These are phyloP conservation scores for Mythimna ferrago DNA, from an alignment of 2,888 invertebrate genomes.

Conservation along the genomic window DNA sequence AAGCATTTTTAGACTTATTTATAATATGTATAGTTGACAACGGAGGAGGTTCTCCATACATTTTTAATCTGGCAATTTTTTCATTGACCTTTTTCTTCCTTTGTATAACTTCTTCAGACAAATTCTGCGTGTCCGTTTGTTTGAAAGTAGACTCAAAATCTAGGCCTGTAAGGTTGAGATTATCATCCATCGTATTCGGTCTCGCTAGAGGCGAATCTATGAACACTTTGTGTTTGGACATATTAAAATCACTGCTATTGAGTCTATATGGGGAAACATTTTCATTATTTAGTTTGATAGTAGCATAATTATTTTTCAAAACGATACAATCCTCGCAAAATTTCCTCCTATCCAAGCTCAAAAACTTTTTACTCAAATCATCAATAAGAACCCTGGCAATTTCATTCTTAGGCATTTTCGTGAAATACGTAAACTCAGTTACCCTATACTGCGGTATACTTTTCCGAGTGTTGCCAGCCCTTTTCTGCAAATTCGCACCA, in stretches of 20 bases:
- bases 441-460: conserved; percentile 91
- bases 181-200: conserved; percentile 65
- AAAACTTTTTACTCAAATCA: conserved; percentile 79
- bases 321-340: conserved; percentile 78
- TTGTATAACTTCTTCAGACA: conserved; percentile 74
- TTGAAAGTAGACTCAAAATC: conserved; percentile 87
- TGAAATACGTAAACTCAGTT: conserved; percentile 91
- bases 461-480: conserved; percentile 86
- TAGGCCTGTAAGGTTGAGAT: conserved; percentile 81
- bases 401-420: conserved; percentile 90
- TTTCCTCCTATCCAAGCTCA: conserved; percentile 64
- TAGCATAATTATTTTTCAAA: conserved; percentile 77
- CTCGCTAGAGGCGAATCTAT: conserved; percentile 78
- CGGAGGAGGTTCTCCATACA: conserved; percentile 90
- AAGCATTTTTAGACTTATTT: conserved; percentile 79
- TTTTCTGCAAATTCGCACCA: conserved; percentile 92
- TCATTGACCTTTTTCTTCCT: conserved; percentile 79
- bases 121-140: conserved; percentile 75
- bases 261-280: conserved; percentile 82
- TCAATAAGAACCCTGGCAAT: conserved; percentile 86
- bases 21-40: conserved; percentile 87
- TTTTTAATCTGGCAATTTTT: conserved; percentile 87
- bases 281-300: conserved; percentile 69
- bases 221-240: conserved; percentile 76
- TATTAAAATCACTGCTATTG: conserved; percentile 75